Evolutionary conservation across 1,140 invertebrate genomes (phyloP).

Genomic region (Limonius californicus): DNA sequence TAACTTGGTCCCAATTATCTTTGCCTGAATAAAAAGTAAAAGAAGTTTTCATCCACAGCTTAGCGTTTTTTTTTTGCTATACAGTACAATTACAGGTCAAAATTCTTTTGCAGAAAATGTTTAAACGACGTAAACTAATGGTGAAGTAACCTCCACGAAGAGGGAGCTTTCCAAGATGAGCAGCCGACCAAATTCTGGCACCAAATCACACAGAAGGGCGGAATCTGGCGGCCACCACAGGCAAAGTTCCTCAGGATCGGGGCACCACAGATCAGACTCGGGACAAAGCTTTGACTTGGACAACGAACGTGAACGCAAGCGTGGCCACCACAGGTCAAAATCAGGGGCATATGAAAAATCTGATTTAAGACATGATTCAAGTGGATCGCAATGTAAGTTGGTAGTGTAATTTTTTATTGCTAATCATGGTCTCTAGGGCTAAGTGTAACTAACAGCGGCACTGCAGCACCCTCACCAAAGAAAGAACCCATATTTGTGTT

Average conservation of each 20-base stretch:
- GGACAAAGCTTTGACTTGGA: constrained; percentile 42
- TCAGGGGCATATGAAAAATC: constrained; percentile 36
- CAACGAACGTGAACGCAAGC: constrained; percentile 31
- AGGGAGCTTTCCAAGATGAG: constrained; percentile 23
- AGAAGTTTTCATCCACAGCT: not conserved
- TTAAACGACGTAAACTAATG: not conserved
- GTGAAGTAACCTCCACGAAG: not conserved
- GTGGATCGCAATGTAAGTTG: constrained; percentile 31
- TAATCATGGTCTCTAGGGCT: no score
- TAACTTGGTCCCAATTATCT: no score
- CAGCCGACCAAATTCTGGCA: constrained; percentile 26
- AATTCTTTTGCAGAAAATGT: not conserved
- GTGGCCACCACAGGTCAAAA: constrained; percentile 42
- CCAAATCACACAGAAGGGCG: constrained; percentile 35
- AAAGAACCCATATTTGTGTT: no score
- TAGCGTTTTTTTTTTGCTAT: not conserved
- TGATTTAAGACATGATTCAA: constrained; percentile 28
- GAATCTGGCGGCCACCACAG: constrained; percentile 39
- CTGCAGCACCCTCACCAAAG: no score
- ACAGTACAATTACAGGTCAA: not conserved
- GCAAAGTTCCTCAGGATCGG: constrained; percentile 38
- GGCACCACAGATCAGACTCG: constrained; percentile 41
- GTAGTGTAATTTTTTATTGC: no score
- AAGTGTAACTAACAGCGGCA: no score
- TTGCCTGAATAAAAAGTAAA: no score